Evolutionary conservation across 1,140 invertebrate genomes (phyloP).

Genomic region (Odontomachus brunneus): DNA sequence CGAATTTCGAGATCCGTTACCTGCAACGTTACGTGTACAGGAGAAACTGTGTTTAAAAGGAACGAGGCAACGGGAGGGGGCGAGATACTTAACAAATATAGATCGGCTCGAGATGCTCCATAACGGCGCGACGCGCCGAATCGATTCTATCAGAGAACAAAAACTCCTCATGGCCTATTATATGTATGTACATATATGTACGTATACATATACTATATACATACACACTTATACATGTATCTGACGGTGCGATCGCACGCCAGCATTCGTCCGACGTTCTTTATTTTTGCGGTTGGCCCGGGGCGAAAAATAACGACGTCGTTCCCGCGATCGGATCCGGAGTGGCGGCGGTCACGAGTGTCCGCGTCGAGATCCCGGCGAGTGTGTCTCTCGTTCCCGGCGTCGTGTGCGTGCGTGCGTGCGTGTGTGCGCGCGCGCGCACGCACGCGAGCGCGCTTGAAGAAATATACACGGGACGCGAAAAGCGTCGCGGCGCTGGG

Average conservation of each 20-base stretch:
- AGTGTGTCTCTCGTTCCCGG: conserved; percentile 28
- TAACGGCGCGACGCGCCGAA: conserved; percentile 28
- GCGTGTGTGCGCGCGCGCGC: conserved; percentile 41
- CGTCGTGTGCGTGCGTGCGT: conserved; percentile 51
- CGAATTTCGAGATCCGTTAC: neutral
- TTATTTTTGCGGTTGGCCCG: conserved; percentile 54
- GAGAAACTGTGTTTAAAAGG: conserved; percentile 22
- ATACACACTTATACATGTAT: no score
- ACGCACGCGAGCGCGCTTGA: conserved; percentile 75
- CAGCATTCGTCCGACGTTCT: conserved; percentile 47
- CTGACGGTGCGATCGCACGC: conserved; percentile 39
- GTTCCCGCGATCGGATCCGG: conserved; percentile 66
- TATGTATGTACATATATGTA: neutral
- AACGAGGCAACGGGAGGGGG: neutral
- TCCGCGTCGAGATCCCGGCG: neutral
- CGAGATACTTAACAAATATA: conserved; percentile 20
- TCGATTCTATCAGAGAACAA: conserved; percentile 51
- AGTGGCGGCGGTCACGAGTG: conserved; percentile 63
- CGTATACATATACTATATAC: no score
- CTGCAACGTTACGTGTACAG: neutral
- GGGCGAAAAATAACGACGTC: conserved; percentile 69
- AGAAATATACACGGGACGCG: conserved; percentile 84
- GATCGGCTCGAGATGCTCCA: conserved; percentile 9
- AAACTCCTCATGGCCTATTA: conserved; percentile 35
- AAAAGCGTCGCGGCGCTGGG: conserved; percentile 82